phyloP scores from a whole-genome alignment of 1,140 invertebrate genomes.

The Matsumurasca onukii region DNA sequence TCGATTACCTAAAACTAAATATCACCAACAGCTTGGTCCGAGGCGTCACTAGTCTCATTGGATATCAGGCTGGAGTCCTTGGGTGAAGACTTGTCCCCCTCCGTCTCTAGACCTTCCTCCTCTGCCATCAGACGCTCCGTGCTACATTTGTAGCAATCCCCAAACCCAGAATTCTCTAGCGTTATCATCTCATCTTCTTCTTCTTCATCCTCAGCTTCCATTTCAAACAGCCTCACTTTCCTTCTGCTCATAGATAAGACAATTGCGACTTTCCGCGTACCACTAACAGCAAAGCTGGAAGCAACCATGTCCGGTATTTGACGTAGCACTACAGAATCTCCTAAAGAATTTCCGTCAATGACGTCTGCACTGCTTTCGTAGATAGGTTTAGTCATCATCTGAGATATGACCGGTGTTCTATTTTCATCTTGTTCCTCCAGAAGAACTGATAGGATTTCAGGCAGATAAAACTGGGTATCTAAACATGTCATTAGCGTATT shows the following conservation, averaged over 20 bases:
- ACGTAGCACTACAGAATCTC: conserved; percentile 50
- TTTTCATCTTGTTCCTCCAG: conserved; percentile 57
- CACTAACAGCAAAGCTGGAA: conserved; percentile 77
- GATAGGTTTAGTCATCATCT: conserved; percentile 59
- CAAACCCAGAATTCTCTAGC: too few relatives aligned
- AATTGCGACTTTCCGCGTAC: conserved; percentile 83
- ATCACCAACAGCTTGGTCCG: too few relatives aligned
- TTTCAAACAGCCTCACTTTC: conserved; percentile 85
- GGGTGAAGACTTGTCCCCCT: too few relatives aligned
- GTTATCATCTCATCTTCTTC: conserved; percentile 63
- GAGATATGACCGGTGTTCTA: conserved; percentile 61
- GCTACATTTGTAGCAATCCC: too few relatives aligned
- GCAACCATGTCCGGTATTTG: conserved; percentile 73
- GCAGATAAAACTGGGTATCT: conserved; percentile 81
- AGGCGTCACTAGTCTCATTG: too few relatives aligned
- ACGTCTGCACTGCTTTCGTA: conserved; percentile 46
- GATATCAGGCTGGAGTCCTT: too few relatives aligned
- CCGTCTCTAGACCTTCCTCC: too few relatives aligned
- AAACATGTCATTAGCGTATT: conserved; percentile 46
- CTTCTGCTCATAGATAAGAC: conserved; percentile 76
- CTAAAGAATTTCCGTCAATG: conserved; percentile 51
- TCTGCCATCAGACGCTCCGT: too few relatives aligned
- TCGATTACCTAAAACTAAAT: too few relatives aligned
- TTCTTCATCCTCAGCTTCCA: conserved; percentile 89
- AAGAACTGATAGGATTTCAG: conserved; percentile 73